Evolutionary conservation across 1,140 invertebrate species (phyloP).

Genomic region (Drosophila mauritiana): DNA sequence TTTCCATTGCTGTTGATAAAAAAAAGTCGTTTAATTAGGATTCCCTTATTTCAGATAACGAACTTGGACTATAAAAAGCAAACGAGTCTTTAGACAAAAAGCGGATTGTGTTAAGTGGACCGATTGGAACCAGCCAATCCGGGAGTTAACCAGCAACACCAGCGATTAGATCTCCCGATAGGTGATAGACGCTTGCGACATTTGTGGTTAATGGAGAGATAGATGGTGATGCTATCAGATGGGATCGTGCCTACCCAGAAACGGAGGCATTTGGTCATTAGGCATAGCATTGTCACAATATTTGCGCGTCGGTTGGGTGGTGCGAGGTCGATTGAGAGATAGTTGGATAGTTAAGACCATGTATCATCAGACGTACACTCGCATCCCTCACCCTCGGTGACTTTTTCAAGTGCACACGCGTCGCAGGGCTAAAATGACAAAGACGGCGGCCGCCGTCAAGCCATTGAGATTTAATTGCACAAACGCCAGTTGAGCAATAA

Average conservation of each 20-base stretch:
- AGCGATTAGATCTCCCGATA: slow-evolving; percentile 8
- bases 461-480: slow-evolving; percentile 84
- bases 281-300: slow-evolving; percentile 67
- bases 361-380: not conserved
- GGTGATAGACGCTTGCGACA: slow-evolving; percentile 26
- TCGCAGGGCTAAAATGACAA: slow-evolving; percentile 65
- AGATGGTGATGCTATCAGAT: not conserved
- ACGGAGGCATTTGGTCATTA: slow-evolving; percentile 46
- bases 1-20: not conserved
- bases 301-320: slow-evolving; percentile 39
- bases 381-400: slow-evolving; percentile 1
- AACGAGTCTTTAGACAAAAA: not conserved
- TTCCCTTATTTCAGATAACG: too few relatives aligned
- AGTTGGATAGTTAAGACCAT: slow-evolving; percentile 3
- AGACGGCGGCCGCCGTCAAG: slow-evolving; percentile 58
- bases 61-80: not conserved
- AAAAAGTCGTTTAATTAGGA: not conserved
- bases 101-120: slow-evolving; percentile 1
- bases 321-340: slow-evolving; percentile 25
- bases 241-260: slow-evolving; percentile 12
- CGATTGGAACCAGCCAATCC: not conserved
- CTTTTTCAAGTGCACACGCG: slow-evolving; percentile 45
- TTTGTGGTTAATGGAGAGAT: slow-evolving; percentile 62
- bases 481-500: slow-evolving; percentile 83
- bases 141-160: slow-evolving; percentile 11